Percentiles rank a stretch among this genome's conserved stretches.
Evolutionary conservation across 2,888 invertebrate species (phyloP).

Genomic region (Conus canariensis): DNA sequence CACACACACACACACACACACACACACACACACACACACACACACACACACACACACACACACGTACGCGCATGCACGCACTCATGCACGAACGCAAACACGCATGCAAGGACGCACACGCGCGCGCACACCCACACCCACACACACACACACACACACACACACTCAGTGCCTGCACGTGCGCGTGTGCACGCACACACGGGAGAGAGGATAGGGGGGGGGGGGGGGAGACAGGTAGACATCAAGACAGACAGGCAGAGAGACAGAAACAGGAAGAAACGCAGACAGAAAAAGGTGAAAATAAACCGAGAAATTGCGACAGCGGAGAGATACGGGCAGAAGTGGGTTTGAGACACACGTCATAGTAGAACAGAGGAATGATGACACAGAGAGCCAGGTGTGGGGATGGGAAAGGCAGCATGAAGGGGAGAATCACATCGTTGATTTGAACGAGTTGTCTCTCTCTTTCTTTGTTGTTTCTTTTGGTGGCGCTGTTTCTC

Average conservation of each 20-base stretch:
- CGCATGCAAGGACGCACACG: neutral
- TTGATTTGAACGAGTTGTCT: too few species aligned
- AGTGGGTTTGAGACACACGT: neutral
- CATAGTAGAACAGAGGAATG: neutral
- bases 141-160: neutral
- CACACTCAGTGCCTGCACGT: neutral
- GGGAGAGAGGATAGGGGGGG: neutral
- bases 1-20: neutral
- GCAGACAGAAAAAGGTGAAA: neutral
- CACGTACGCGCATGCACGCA: neutral
- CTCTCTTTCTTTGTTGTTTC: too few species aligned
- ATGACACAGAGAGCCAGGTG: too few species aligned
- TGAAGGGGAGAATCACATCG: neutral
- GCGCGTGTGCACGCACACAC: too few species aligned
- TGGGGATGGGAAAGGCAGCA: too few species aligned
- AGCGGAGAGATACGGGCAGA: neutral
- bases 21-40: neutral
- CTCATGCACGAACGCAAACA: neutral
- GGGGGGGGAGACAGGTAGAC: neutral
- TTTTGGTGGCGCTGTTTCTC: too few species aligned
- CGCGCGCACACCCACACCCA: too few species aligned
- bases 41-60: constrained; percentile 18
- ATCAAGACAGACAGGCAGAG: neutral
- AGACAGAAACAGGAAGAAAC: neutral
- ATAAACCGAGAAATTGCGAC: neutral